Percentiles rank a stretch among this genome's conserved stretches.
These are phyloP conservation scores for Stratiomys singularior DNA, from an alignment of 2,888 invertebrate genomes.

Conservation along the genomic window DNA sequence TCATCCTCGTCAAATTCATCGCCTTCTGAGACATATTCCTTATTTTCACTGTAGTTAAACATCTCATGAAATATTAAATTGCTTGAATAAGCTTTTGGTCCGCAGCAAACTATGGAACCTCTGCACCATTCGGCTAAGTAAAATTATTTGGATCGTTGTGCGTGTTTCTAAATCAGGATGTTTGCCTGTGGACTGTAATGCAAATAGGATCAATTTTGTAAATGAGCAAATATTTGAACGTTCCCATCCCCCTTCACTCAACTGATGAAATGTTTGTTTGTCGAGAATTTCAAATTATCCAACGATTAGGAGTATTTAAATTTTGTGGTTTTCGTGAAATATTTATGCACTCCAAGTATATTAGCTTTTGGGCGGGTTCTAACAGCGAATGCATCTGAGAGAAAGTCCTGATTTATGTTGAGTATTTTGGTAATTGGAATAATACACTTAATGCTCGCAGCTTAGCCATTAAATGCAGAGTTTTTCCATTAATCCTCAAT, in stretches of 20 bases:
- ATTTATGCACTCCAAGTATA: conserved; percentile 20
- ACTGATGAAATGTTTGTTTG: conserved; percentile 27
- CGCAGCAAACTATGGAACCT: background rate
- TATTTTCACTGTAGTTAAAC: conserved; percentile 6
- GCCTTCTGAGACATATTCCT: background rate
- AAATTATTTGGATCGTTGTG: background rate
- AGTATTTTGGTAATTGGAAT: too few relatives aligned
- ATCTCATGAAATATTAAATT: conserved; percentile 32
- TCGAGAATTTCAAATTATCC: conserved; percentile 26
- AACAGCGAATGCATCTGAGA: too few relatives aligned
- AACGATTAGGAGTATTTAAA: conserved; percentile 28
- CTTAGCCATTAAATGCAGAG: too few relatives aligned
- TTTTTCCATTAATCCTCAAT: too few relatives aligned
- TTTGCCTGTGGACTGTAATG: conserved; percentile 37
- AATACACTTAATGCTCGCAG: too few relatives aligned
- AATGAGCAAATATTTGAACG: conserved; percentile 40
- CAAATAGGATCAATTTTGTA: conserved; percentile 43
- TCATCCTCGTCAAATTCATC: background rate
- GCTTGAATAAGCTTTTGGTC: conserved; percentile 26
- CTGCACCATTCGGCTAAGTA: background rate
- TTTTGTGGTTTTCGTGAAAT: conserved; percentile 8
- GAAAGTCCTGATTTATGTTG: too few relatives aligned
- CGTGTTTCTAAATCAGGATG: conserved; percentile 22
- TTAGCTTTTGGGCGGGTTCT: conserved; percentile 24
- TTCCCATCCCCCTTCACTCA: background rate